These are phyloP conservation scores for Ganaspis sp. DNA, from an alignment of 1,140 invertebrate genomes.

Conservation along the genomic window DNA sequence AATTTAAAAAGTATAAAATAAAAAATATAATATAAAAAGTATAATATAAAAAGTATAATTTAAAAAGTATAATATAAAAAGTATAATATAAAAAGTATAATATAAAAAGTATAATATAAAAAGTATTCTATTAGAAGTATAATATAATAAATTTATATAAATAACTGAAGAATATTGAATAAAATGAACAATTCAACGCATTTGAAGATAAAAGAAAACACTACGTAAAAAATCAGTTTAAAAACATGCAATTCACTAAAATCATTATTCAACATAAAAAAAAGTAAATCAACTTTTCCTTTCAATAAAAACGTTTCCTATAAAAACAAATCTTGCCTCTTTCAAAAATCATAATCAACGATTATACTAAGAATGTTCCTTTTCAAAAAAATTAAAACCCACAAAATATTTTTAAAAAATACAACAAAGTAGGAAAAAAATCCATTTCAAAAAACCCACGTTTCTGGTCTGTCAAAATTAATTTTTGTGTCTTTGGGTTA, in stretches of 20 bases:
- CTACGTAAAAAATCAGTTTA: slow-evolving; percentile 26
- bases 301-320: not conserved
- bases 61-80: too few relatives aligned
- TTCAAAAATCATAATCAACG: not conserved
- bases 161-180: not conserved
- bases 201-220: slow-evolving; percentile 32
- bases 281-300: slow-evolving; percentile 15
- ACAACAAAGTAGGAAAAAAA: slow-evolving; percentile 19
- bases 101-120: too few relatives aligned
- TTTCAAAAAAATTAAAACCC: not conserved
- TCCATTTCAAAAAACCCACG: slow-evolving; percentile 10
- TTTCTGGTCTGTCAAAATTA: slow-evolving; percentile 28
- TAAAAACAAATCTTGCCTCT: not conserved
- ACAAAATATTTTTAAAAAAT: not conserved
- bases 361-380: not conserved
- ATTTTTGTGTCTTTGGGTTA: slow-evolving; percentile 33
- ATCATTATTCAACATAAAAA: slow-evolving; percentile 9
- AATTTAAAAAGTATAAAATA: too few relatives aligned
- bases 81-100: too few relatives aligned
- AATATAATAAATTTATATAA: too few relatives aligned
- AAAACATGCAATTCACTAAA: slow-evolving; percentile 22
- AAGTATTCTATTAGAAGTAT: too few relatives aligned
- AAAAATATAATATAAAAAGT: too few relatives aligned
- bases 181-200: not conserved
- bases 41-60: too few relatives aligned